Evolutionary conservation across 2,113 vertebrate genomes (phyloP), one percentile per base, ranked within the genome.

Genomic region (Polyodon spathula): DNA sequence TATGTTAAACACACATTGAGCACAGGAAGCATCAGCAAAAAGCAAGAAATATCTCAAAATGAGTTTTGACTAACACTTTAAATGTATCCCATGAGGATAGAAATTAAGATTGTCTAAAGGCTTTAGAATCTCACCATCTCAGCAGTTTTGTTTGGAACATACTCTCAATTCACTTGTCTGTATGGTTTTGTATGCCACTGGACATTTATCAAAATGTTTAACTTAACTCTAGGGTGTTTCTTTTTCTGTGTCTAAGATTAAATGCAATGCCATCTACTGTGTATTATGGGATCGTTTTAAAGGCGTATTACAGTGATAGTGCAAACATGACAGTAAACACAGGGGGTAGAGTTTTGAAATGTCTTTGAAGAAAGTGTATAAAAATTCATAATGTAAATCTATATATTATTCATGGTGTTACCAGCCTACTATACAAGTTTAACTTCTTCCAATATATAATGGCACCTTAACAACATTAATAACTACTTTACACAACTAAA

Each of bases 161-260:
- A 42, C 61, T 68, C 77, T 71, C 72, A 68, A 78, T 69, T 81
- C 81, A 77, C 72, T 82, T 74, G 74, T 68, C 77, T 78, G 72
- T 74, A 74, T 12, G 65, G 68, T 83, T 77, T 72, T 73, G 78
- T 76, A 79, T 74, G 77, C 74, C 75, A 78, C 70, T 67, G 73
- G 69, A 75, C 69, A 68, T 37, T 15, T 44, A 64, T 65, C 70
- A 17, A 44, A 43, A 44, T 42, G 16, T 41, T 41, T 58, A 58
- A 42, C 56, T 12, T 42, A 40, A 41, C 56, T 42, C n/a, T n/a
- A 10, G 11, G n/a, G 46, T 10, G 5, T 50, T 5, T 50, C 5
- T 50, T 50, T 50, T 8, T n/a, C 11, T 12, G 4, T 50, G 46
- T 10, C 46, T 50, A 12, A 10, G 10, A 50, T 50, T 50, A 14